Percentiles rank a stretch among this genome's conserved stretches.
Evolutionary conservation across 2,113 vertebrate species (phyloP).

Genomic region (Mustela lutreola): DNA sequence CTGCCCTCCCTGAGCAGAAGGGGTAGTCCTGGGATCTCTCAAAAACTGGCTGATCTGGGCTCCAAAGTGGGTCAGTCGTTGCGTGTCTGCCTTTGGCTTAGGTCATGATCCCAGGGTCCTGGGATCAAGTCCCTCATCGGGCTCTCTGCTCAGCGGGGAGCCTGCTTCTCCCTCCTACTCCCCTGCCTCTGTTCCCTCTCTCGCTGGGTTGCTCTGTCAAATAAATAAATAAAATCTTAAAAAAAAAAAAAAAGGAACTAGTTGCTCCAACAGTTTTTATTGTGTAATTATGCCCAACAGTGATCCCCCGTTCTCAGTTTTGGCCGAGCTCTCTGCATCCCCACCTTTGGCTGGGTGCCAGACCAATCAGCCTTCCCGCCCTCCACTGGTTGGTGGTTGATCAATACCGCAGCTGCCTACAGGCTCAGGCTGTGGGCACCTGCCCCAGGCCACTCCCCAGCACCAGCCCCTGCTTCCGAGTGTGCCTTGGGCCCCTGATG

Average conservation of each 20-base stretch:
- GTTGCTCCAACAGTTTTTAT: not conserved
- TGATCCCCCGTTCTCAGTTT: not conserved
- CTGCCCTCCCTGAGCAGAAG: not conserved
- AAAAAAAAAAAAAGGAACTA: not conserved
- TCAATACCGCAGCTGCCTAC: not conserved
- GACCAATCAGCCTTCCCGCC: not conserved
- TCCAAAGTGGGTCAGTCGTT: no score
- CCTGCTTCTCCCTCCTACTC: no score
- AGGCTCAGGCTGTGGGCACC: not conserved
- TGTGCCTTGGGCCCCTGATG: no score
- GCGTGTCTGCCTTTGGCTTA: no score
- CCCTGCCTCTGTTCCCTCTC: no score
- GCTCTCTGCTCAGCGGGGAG: no score
- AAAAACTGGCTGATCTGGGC: not conserved
- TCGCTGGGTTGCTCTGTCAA: no score
- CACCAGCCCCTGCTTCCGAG: not conserved
- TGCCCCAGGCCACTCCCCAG: not conserved
- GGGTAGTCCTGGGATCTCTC: not conserved
- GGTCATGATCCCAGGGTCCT: no score
- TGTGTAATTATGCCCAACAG: fast-evolving
- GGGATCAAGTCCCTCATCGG: no score
- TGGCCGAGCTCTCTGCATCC: not conserved
- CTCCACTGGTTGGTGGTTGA: not conserved
- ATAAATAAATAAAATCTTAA: no score
- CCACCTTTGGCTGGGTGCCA: not conserved